Conservation (phyloP, 2,797 vertebrate genomes). For the Bovichtus variegatus region DNA sequence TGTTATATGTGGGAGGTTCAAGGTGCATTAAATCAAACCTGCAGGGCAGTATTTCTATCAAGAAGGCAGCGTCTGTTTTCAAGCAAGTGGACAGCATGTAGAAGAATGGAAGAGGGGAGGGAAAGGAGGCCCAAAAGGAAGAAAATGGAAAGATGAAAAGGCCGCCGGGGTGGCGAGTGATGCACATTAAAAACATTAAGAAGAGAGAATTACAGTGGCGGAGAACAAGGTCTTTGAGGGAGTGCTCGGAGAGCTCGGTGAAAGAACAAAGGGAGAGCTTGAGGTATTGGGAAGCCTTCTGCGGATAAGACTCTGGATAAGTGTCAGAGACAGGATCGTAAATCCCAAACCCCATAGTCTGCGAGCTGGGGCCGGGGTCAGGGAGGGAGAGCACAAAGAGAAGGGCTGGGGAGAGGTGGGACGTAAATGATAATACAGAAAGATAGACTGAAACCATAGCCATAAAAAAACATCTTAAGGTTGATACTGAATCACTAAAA, state of each 20-base stretch:
- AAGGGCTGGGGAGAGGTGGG: constrained; percentile 51
- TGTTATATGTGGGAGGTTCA: constrained; percentile 17
- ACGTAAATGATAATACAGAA: constrained; percentile 63
- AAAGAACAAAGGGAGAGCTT: constrained; percentile 75
- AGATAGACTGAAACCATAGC: constrained; percentile 59
- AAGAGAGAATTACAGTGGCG: constrained; percentile 77
- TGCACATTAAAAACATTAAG: constrained; percentile 79
- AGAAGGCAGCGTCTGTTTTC: constrained; percentile 52
- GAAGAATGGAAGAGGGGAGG: constrained; percentile 36
- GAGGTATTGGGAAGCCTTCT: constrained; percentile 64
- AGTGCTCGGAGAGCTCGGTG: constrained; percentile 53
- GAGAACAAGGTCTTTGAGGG: constrained; percentile 75
- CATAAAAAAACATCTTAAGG: constrained; percentile 65
- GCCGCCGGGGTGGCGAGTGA: constrained; percentile 67
- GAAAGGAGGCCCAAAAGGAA: constrained; percentile 39
- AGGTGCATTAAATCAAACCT: constrained; percentile 55
- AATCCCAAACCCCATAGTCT: constrained; percentile 71
- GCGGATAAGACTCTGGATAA: constrained; percentile 71
- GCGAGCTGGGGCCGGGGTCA: constrained; percentile 67
- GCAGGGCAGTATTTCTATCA: constrained; percentile 47
- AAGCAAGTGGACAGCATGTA: constrained; percentile 43
- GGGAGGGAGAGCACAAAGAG: constrained; percentile 60
- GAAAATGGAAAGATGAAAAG: constrained; percentile 79
- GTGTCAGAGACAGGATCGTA: constrained; percentile 70
- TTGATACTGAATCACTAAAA: constrained; percentile 56